These are phyloP conservation scores for Heliconius himera DNA, from an alignment of 1,140 invertebrate genomes.

Conservation along the genomic window DNA sequence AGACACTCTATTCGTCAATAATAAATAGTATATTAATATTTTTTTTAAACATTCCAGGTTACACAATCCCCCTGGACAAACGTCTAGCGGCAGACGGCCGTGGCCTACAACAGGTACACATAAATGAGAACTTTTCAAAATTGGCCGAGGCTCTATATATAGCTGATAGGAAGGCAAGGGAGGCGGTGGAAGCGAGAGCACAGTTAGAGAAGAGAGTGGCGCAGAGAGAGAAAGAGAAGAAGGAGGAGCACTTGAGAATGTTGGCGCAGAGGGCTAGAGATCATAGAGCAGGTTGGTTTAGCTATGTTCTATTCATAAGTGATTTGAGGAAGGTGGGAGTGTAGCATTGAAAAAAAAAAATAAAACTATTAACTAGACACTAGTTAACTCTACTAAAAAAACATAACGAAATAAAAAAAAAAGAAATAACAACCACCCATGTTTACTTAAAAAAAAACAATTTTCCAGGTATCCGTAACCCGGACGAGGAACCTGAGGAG, in stretches of 20 bases:
- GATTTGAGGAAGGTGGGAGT: neutral
- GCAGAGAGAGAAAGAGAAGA: constrained; percentile 99
- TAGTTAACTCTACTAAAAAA: neutral
- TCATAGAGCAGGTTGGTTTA: constrained; percentile 90
- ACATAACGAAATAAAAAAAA: too few species aligned
- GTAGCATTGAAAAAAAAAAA: too few species aligned
- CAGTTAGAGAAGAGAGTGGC: constrained; percentile 98
- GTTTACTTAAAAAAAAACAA: too few species aligned
- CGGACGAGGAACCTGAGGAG: constrained; percentile 56
- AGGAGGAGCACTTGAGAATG: constrained; percentile 96
- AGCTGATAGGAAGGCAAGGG: constrained; percentile 97
- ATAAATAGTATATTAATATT: neutral
- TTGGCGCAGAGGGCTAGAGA: constrained; percentile 98
- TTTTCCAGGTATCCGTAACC: constrained; percentile 60
- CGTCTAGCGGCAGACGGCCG: constrained; percentile 98
- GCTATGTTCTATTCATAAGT: neutral
- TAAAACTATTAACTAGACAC: neutral
- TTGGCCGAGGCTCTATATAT: constrained; percentile 98
- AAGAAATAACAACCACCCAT: too few species aligned
- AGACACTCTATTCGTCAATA: too few species aligned
- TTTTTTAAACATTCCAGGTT: constrained; percentile 85
- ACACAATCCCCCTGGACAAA: constrained; percentile 99
- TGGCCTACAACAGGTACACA: constrained; percentile 97
- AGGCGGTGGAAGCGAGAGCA: constrained; percentile 97
- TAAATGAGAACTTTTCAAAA: constrained; percentile 99